These are phyloP conservation scores for Actenoides hombroni DNA, from an alignment of 2,113 vertebrate genomes.

Conservation along the genomic window DNA sequence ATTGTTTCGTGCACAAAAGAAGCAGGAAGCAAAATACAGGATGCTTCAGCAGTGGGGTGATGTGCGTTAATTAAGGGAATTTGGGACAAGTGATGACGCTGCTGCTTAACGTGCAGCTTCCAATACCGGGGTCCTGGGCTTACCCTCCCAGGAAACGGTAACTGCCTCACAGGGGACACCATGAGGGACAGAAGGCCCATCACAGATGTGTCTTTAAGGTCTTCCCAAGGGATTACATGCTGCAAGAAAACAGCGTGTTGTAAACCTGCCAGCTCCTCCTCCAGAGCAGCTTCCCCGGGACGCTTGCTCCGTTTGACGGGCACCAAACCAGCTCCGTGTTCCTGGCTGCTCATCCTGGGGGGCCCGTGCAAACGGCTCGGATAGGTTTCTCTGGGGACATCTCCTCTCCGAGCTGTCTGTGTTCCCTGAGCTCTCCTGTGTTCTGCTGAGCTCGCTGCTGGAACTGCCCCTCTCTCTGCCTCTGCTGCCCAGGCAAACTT, in stretches of 20 bases:
- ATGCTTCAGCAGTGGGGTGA: fast-evolving
- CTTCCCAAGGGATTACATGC: background rate
- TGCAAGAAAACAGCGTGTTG: background rate
- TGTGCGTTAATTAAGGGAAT: fast-evolving
- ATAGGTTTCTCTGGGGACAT: fast-evolving
- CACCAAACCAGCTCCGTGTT: background rate
- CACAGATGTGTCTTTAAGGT: background rate
- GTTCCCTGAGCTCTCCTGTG: fast-evolving
- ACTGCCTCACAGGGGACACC: fast-evolving
- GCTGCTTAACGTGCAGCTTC: background rate
- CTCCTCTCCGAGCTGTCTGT: background rate
- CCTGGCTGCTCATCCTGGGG: background rate
- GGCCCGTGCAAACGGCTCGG: background rate
- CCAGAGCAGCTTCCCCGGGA: background rate
- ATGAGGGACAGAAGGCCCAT: fast-evolving
- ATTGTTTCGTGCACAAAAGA: fast-evolving
- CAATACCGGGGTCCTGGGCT: fast-evolving
- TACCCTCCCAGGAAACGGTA: background rate
- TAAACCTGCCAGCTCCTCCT: background rate
- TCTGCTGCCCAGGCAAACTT: fast-evolving
- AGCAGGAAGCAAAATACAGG: background rate
- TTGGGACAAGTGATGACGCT: fast-evolving
- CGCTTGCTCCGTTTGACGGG: fast-evolving
- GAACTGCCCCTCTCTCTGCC: too few relatives aligned
- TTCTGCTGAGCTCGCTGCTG: fast-evolving